phyloP scores from a whole-genome alignment of 2,888 invertebrate species.

The Oeneis ivallda region DNA sequence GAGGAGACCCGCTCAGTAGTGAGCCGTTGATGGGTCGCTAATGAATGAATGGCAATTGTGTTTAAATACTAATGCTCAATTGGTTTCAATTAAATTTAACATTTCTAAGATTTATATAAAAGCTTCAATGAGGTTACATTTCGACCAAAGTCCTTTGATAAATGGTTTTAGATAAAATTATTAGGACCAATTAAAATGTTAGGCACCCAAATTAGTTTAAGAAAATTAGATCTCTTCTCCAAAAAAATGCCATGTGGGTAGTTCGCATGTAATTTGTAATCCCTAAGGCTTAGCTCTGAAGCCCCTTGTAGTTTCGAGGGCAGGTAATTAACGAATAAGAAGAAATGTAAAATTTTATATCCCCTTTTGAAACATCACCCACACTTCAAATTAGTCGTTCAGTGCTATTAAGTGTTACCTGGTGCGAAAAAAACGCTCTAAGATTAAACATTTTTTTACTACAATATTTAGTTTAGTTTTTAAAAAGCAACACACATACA shows the following conservation, averaged over 20 bases:
- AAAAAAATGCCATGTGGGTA: too few species aligned
- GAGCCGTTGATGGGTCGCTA: too few species aligned
- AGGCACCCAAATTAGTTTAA: too few species aligned
- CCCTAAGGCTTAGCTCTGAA: conserved; percentile 27
- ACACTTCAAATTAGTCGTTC: conserved; percentile 29
- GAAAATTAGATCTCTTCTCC: too few species aligned
- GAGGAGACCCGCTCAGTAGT: too few species aligned
- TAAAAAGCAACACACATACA: background rate
- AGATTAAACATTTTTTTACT: conserved; percentile 1
- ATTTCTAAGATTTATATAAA: background rate
- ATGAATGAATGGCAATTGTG: too few species aligned
- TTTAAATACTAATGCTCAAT: background rate
- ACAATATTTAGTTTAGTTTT: background rate
- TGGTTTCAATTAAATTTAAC: background rate
- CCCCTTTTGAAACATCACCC: conserved; percentile 15
- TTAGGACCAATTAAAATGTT: too few species aligned
- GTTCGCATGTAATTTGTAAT: conserved; percentile 22
- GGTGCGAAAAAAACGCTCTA: conserved; percentile 11
- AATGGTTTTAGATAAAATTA: too few species aligned
- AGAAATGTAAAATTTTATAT: conserved; percentile 34
- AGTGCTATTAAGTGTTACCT: conserved; percentile 21
- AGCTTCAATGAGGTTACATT: too few species aligned
- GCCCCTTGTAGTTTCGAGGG: conserved; percentile 34
- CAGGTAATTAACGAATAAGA: conserved; percentile 38
- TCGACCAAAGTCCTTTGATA: too few species aligned